phyloP scores from a whole-genome alignment of 2,888 invertebrate genomes.

The Pheosia tremula region DNA sequence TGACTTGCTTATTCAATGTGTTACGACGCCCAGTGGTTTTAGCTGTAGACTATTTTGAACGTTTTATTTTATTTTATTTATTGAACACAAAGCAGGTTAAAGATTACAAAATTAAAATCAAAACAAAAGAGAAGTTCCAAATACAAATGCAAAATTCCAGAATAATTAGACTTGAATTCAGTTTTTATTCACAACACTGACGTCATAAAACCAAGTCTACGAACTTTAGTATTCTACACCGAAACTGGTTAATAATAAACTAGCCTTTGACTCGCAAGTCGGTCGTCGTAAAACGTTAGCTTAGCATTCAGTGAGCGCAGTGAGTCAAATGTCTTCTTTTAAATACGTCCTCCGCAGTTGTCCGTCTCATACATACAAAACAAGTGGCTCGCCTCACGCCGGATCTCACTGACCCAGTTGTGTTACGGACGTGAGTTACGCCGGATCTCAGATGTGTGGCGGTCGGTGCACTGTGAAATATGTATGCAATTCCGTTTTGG shows the following conservation, averaged over 20 bases:
- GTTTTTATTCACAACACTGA: background rate
- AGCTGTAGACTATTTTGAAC: no score
- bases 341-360: conserved; percentile 64
- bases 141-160: no score
- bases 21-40: no score
- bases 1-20: no score
- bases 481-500: conserved; percentile 2
- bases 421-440: conserved; percentile 23
- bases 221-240: conserved; percentile 1
- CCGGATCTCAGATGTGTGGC: conserved; percentile 7
- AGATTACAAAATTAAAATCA: no score
- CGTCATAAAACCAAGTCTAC: background rate
- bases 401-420: conserved; percentile 47
- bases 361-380: conserved; percentile 76
- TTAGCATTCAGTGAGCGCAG: conserved; percentile 63
- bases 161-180: background rate
- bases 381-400: conserved; percentile 46
- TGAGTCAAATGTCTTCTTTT: conserved; percentile 71
- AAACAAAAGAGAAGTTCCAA: no score
- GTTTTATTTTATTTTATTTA: no score
- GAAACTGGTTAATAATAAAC: conserved; percentile 27
- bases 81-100: no score
- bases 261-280: conserved; percentile 11
- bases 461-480: conserved; percentile 3
- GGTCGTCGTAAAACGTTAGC: conserved; percentile 35